A percentile compares a stretch with the other conserved stretches of the same genome.
Conservation (phyloP, 2,888 invertebrate species). For the Sinodicranocentrus sp. region DNA sequence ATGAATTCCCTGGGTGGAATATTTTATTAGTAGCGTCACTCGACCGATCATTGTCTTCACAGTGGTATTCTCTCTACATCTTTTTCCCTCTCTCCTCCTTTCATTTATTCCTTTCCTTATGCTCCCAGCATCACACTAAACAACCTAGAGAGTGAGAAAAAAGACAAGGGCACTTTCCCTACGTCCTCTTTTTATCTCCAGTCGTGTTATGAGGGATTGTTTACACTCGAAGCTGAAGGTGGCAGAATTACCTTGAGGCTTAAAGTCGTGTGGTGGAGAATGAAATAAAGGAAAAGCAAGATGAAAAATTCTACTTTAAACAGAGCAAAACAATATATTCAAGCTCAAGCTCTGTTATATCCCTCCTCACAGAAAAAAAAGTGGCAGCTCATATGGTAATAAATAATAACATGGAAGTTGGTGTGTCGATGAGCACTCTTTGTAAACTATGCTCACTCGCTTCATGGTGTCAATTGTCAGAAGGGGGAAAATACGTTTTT, state of each 20-base stretch:
- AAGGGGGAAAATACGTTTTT: too few relatives aligned
- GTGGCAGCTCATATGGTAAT: constrained; percentile 33
- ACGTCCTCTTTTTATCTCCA: constrained; percentile 16
- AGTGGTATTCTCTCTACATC: constrained; percentile 29
- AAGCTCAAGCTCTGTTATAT: neutral
- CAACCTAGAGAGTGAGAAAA: too few relatives aligned
- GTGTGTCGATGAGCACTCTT: constrained; percentile 4
- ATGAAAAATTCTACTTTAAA: constrained; percentile 57
- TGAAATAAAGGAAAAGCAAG: constrained; percentile 38
- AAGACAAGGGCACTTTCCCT: constrained; percentile 54
- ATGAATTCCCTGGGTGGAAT: constrained; percentile 70
- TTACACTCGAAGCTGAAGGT: constrained; percentile 63
- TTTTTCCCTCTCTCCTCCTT: constrained; percentile 26
- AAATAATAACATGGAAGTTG: constrained; percentile 36
- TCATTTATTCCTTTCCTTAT: constrained; percentile 1
- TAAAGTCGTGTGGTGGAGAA: constrained; percentile 14
- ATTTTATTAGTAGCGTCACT: constrained; percentile 70
- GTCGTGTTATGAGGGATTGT: constrained; percentile 61
- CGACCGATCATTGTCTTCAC: constrained; percentile 69
- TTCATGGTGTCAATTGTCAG: constrained; percentile 48
- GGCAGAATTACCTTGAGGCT: constrained; percentile 62
- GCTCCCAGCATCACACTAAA: neutral
- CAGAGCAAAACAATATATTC: constrained; percentile 42
- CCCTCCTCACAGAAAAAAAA: too few relatives aligned
- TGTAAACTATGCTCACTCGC: neutral